Evolutionary conservation across 2,113 vertebrate genomes (phyloP), one percentile per base, ranked within the genome.

Genomic region (Murina feae): DNA sequence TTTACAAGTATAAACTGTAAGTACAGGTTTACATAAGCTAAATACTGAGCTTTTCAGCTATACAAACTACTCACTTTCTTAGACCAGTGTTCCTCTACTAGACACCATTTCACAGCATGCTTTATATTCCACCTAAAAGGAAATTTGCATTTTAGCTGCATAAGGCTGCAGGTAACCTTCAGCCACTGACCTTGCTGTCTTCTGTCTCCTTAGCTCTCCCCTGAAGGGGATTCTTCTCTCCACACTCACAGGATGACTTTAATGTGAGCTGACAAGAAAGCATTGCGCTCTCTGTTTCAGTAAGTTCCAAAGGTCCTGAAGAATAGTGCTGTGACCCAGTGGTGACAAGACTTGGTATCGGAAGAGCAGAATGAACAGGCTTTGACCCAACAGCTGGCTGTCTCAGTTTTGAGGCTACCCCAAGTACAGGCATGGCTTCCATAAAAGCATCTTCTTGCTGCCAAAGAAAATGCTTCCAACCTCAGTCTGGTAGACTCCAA

Each of bases 341-440:
- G 23, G 98, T 97, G 98, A 98, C 98, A 89, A 98, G 98, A 94
- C 95, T 99, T 91, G 99, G 98, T 98, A 99, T 99, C 86, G 98
- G 99, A 97, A 99, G 98, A 94, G 99, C 99, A 42, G 99, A 98
- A 95, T 99, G 99, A 97, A 99, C 98, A 96, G 99, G 99, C 98
- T 99, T 99, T 97, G 98, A 98, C 98, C 98, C 98, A 98, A 98
- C 98, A 0, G 98, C 97, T 90, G 99, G 99, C 98, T 98, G 99
- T 86, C 99, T 99, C 94, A 99, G 98, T 97, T 99, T 99, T 97
- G 99, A 99, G 97, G 99, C 99, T 97, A 99, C 99, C 87, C 99
- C 99, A 97, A 99, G 98, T 66, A 99, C 99, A 97, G 99, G 99
- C 99, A 99, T 99, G 98, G 97, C 98, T 98, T 98, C 97, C 98